A percentile compares a stretch with the other conserved stretches of the same genome.
These are phyloP conservation scores for Rapana venosa DNA, from an alignment of 2,888 invertebrate genomes.

Conservation along the genomic window DNA sequence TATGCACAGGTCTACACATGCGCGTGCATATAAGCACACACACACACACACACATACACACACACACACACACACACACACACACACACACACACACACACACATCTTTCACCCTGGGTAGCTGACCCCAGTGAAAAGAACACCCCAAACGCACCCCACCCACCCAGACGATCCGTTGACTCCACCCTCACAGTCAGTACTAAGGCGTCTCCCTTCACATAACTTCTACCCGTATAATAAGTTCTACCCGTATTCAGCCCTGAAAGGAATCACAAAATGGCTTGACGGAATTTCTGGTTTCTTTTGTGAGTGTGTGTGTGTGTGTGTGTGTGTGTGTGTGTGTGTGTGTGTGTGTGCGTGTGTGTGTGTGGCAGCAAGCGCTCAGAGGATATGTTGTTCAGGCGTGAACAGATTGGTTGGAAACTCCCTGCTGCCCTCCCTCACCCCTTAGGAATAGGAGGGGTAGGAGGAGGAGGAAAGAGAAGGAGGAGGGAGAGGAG, in stretches of 20 bases:
- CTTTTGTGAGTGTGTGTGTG: not conserved
- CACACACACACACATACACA: not conserved
- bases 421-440: not conserved
- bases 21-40: no score
- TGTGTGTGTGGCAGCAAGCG: not conserved
- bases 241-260: no score
- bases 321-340: slow-evolving; percentile 6
- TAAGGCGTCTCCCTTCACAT: not conserved
- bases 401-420: not conserved
- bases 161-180: not conserved
- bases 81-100: slow-evolving; percentile 33
- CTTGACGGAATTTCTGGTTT: not conserved
- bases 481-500: not conserved
- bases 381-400: not conserved
- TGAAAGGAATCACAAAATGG: not conserved
- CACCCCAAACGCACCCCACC: no score
- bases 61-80: slow-evolving; percentile 31
- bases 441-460: not conserved
- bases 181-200: not conserved
- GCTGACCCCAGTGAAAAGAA: not conserved
- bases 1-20: not conserved
- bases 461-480: not conserved
- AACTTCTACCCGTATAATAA: no score
- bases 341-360: slow-evolving; percentile 1
- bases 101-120: not conserved